Evolutionary conservation across 2,113 vertebrate genomes (phyloP), one percentile per base, ranked within the genome.

Genomic region (Calidris pygmaea): DNA sequence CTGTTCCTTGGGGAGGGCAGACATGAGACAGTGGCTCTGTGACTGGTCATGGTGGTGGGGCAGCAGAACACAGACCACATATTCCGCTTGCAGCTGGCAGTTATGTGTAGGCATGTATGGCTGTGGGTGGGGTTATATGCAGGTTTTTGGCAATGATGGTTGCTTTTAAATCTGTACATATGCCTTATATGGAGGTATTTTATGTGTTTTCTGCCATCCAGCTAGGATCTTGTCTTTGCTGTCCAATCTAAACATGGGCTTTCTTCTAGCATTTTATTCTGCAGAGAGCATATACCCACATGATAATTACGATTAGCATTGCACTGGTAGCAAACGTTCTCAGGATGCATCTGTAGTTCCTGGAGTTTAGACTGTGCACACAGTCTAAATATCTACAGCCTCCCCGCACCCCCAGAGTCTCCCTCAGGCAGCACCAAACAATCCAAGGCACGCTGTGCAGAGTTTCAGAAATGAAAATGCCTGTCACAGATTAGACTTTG

Each of bases 161-260:
- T 95, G 84, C 79, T 93, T 96, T 95, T 96, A 76, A 96, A 85
- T 90, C 93, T 90, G 29, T 88, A 70, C 27, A 16, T 88, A 60
- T 19, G 27, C 78, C 56, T 96, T 94, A 68, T 66, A 30, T 78
- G 13, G 67, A 80, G 47, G 20, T 41, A 13, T 90, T 92, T 85
- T 70, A 67, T 72, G 39, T 50, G 45, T 66, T 92, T 95, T 90
- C 56, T 93, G 35, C 86, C 58, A 93, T 86, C 73, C 7, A 10
- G 78, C 71, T 93, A 70, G 53, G 58, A 85, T 82, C 74, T 76
- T 87, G 67, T 73, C 72, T 68, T 82, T 80, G 71, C 55, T 90
- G 71, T 79, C 67, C 81, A 71, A 27, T 53, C 77, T 78, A 68
- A 96, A 87, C 91, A 85, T 1, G 27, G 58, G 14, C 34, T 94